Percentiles rank a stretch among this genome's conserved stretches.
Evolutionary conservation across 2,888 invertebrate species (phyloP).

Genomic region (Ecliptopera silaceata): DNA sequence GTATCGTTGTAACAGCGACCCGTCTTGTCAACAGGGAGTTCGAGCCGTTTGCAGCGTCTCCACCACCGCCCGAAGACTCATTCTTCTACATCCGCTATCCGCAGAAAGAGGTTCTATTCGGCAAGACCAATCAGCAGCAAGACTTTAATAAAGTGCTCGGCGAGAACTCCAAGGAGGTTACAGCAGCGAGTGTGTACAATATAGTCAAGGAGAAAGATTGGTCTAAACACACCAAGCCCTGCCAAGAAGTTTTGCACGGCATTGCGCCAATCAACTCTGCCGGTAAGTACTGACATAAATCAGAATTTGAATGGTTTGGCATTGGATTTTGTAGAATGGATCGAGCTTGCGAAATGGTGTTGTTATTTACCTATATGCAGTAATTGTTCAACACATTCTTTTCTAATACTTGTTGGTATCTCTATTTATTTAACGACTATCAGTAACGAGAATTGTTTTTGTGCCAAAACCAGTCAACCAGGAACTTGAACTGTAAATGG

Average conservation of each 20-base stretch:
- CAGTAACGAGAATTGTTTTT: conserved; percentile 11
- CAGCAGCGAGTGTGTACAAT: conserved; percentile 50
- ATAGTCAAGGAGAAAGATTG: conserved; percentile 74
- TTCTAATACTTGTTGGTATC: background rate
- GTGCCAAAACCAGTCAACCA: conserved; percentile 26
- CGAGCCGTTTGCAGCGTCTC: conserved; percentile 82
- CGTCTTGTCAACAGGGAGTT: conserved; percentile 62
- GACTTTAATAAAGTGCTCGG: conserved; percentile 49
- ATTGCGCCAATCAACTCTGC: conserved; percentile 72
- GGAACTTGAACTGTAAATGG: conserved; percentile 20
- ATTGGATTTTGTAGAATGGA: conserved; percentile 31
- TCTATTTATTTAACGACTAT: conserved; percentile 7
- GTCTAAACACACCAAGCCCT: conserved; percentile 87
- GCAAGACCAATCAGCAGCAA: conserved; percentile 53
- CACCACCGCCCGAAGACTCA: conserved; percentile 89
- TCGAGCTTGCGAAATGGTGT: conserved; percentile 17
- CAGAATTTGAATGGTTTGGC: conserved; percentile 43
- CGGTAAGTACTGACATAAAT: conserved; percentile 48
- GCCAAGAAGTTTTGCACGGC: conserved; percentile 84
- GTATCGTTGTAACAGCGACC: conserved; percentile 1
- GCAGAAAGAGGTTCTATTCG: conserved; percentile 66
- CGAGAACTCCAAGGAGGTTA: conserved; percentile 56
- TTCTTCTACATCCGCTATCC: conserved; percentile 88
- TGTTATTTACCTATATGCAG: background rate
- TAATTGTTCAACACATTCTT: background rate